Conservation (phyloP, 2,113 vertebrate species). For the Chlorocebus sabaeus region DNA sequence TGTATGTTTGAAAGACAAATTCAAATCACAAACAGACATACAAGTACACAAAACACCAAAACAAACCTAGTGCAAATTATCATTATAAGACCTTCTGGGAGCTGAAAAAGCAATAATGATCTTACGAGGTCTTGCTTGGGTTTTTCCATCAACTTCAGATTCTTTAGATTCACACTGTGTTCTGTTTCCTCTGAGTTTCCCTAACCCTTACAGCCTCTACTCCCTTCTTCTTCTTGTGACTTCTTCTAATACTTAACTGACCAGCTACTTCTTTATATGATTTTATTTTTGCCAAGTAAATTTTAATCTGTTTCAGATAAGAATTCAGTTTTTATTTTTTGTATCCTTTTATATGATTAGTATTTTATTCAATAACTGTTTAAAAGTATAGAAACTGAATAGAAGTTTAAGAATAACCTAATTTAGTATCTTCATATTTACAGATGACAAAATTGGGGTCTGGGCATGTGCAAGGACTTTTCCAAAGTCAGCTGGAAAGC, state of each 20-base stretch:
- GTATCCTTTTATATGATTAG: not conserved
- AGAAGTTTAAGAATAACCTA: not conserved
- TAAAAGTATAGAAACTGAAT: not conserved
- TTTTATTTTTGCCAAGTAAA: not conserved
- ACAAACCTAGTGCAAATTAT: not conserved
- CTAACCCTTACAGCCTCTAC: not conserved
- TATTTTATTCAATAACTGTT: not conserved
- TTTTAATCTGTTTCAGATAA: not conserved
- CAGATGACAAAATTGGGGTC: not conserved
- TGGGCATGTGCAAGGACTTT: not conserved
- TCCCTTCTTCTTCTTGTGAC: not conserved
- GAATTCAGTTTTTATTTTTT: not conserved
- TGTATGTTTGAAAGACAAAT: not conserved
- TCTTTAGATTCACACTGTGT: not conserved
- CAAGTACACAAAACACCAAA: not conserved
- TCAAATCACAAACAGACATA: not conserved
- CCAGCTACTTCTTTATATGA: not conserved
- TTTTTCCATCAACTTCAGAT: not conserved
- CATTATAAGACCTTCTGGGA: not conserved
- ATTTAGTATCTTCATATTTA: not conserved
- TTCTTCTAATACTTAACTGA: not conserved
- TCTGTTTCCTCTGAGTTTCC: not conserved
- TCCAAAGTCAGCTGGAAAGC: not conserved
- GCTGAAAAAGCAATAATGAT: not conserved
- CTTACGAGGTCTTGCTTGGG: not conserved